Conservation (phyloP, 2,113 vertebrate species). For the Aegotheles bennettii region DNA sequence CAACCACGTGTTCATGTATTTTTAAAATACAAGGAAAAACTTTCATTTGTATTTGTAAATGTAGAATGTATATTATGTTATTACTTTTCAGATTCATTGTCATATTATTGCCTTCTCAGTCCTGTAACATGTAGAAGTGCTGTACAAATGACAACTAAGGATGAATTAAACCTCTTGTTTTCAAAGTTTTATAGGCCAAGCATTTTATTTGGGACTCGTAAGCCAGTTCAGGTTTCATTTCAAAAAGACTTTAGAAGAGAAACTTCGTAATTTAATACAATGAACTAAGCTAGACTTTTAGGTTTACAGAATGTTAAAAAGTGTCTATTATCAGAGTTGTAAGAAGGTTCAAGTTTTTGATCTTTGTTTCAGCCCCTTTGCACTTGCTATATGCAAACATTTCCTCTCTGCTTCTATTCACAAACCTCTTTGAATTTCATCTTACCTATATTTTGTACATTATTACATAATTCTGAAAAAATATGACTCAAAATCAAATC, state of each 20-base stretch:
- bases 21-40: neutral
- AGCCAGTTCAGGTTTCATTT: neutral
- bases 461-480: neutral
- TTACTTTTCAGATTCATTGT: neutral
- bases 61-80: neutral
- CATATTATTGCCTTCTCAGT: neutral
- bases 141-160: neutral
- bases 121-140: neutral
- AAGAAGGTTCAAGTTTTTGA: neutral
- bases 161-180: neutral
- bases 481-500: neutral
- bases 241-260: neutral
- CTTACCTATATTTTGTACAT: neutral
- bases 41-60: no score
- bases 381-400: accelerated
- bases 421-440: neutral
- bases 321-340: neutral
- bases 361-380: neutral
- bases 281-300: neutral
- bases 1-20: neutral
- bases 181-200: neutral
- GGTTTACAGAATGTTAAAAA: neutral
- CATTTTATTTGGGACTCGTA: neutral
- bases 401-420: neutral
- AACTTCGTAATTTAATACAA: neutral